Evolutionary conservation across 2,888 invertebrate genomes (phyloP).

Genomic region (Lucinisca nassula): DNA sequence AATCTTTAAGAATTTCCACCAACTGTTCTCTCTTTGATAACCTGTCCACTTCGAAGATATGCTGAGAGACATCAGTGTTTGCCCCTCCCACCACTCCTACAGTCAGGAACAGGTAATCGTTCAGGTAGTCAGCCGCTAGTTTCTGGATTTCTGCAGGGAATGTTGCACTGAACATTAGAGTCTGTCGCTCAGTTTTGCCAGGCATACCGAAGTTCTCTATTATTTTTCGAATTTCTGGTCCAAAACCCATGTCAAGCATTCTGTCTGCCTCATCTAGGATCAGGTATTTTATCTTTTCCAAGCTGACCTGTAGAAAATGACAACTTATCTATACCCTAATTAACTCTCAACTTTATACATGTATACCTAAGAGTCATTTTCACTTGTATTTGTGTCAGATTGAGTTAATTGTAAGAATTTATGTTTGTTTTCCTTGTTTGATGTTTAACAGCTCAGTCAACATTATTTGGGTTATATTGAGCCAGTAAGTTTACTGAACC

Average conservation of each 20-base stretch:
- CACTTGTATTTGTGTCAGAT: too few relatives aligned
- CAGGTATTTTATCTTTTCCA: slow-evolving; percentile 91
- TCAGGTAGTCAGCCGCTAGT: slow-evolving; percentile 93
- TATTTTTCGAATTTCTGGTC: slow-evolving; percentile 84
- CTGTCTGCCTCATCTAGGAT: slow-evolving; percentile 95
- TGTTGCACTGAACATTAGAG: slow-evolving; percentile 94
- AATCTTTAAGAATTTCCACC: slow-evolving; percentile 90
- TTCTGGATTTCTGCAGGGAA: slow-evolving; percentile 93
- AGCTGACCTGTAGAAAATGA: slow-evolving; percentile 85
- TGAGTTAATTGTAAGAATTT: too few relatives aligned
- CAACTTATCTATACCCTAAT: too few relatives aligned
- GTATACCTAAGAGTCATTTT: too few relatives aligned
- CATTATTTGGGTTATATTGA: too few relatives aligned
- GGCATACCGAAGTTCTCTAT: slow-evolving; percentile 85
- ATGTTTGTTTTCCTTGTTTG: too few relatives aligned
- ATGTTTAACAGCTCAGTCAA: too few relatives aligned
- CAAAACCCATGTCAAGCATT: slow-evolving; percentile 94
- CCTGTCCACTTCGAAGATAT: slow-evolving; percentile 89
- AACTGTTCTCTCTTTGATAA: slow-evolving; percentile 93
- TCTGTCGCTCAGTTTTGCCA: slow-evolving; percentile 88
- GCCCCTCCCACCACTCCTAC: slow-evolving; percentile 98
- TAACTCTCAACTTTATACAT: too few relatives aligned
- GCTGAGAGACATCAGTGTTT: slow-evolving; percentile 96
- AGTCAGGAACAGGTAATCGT: slow-evolving; percentile 94
- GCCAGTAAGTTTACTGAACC: too few relatives aligned